Evolutionary conservation across 2,888 invertebrate genomes (phyloP).

Genomic region (Marasmarcha lunaedactyla): DNA sequence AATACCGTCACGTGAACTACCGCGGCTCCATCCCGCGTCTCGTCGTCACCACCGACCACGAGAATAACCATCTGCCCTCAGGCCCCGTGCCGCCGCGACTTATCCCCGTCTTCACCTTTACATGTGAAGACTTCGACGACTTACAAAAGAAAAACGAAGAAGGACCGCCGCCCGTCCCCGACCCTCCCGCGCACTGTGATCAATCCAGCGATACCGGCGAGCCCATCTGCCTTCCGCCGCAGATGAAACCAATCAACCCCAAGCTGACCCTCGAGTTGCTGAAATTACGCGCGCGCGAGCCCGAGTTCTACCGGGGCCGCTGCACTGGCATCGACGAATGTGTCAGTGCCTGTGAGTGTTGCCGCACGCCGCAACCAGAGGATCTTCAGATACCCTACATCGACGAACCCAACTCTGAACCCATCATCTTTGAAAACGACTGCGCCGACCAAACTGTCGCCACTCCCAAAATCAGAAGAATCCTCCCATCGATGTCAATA

Average conservation of each 20-base stretch:
- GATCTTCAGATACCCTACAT: slow-evolving; percentile 53
- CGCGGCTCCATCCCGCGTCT: slow-evolving; percentile 55
- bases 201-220: slow-evolving; percentile 43
- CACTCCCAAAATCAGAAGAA: slow-evolving; percentile 52
- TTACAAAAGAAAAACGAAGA: slow-evolving; percentile 23
- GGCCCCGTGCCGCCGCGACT: slow-evolving; percentile 28
- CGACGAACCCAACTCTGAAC: slow-evolving; percentile 56
- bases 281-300: slow-evolving; percentile 27
- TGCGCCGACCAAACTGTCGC: slow-evolving; percentile 30
- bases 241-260: slow-evolving; percentile 53
- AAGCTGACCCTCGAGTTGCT: slow-evolving; percentile 48
- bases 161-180: slow-evolving; percentile 33
- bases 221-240: slow-evolving; percentile 38
- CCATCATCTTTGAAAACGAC: slow-evolving; percentile 55
- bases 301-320: slow-evolving; percentile 31
- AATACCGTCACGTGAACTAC: slow-evolving; percentile 40
- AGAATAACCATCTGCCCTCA: slow-evolving; percentile 44
- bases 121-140: slow-evolving; percentile 55
- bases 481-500: slow-evolving; percentile 52
- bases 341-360: slow-evolving; percentile 57
- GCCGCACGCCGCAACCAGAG: slow-evolving; percentile 57
- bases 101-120: slow-evolving; percentile 55
- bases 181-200: slow-evolving; percentile 33
- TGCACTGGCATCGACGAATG: slow-evolving; percentile 52
- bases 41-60: slow-evolving; percentile 50